Evolutionary conservation across 2,888 invertebrate genomes (phyloP).

Genomic region (Endomychus coccineus): DNA sequence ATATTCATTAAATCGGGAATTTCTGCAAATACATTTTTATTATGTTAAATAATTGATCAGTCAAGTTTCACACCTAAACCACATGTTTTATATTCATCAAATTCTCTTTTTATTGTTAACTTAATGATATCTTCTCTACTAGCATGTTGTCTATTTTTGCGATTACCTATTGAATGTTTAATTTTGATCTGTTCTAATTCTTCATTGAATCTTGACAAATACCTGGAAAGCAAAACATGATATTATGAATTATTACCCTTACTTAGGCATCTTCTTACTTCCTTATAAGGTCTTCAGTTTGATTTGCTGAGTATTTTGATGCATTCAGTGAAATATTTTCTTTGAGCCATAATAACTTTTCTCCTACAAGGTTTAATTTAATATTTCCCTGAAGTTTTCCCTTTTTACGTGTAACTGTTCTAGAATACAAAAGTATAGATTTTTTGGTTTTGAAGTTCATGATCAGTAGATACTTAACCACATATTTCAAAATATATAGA

Average conservation of each 20-base stretch:
- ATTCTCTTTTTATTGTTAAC: constrained; percentile 67
- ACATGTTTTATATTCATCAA: constrained; percentile 65
- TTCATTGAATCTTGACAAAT: constrained; percentile 31
- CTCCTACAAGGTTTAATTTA: constrained; percentile 65
- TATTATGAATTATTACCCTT: constrained; percentile 3
- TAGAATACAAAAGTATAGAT: constrained; percentile 29
- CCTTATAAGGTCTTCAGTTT: constrained; percentile 53
- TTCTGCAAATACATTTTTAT: constrained; percentile 44
- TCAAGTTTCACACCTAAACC: constrained; percentile 49
- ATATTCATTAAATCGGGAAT: constrained; percentile 61
- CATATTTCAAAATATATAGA: too few relatives aligned
- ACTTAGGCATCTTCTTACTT: constrained; percentile 40
- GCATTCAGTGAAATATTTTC: constrained; percentile 52
- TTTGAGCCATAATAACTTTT: constrained; percentile 74
- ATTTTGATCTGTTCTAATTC: constrained; percentile 48
- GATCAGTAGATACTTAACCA: too few relatives aligned
- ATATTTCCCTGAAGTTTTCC: constrained; percentile 58
- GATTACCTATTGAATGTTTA: constrained; percentile 69
- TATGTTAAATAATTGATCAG: background rate
- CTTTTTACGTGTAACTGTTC: constrained; percentile 51
- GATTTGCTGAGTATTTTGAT: constrained; percentile 51
- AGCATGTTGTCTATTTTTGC: constrained; percentile 70
- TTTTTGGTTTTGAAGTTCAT: too few relatives aligned
- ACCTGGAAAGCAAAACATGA: constrained; percentile 19
- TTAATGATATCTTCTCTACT: constrained; percentile 71